phyloP scores from a whole-genome alignment of 2,888 invertebrate species.

The Eubasilissa splendida region DNA sequence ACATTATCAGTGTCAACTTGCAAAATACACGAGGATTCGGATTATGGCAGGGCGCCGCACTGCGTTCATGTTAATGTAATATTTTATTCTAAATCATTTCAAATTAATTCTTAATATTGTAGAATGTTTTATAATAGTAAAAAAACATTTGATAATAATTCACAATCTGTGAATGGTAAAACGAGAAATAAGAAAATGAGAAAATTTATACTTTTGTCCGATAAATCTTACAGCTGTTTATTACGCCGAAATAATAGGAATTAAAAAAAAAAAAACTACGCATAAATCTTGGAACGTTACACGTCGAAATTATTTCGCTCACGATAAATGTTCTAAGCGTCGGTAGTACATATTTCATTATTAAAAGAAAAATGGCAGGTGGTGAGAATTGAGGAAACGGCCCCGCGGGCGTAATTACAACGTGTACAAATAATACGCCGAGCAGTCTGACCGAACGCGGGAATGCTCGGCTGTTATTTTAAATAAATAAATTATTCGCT shows the following conservation, averaged over 20 bases:
- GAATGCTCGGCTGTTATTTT: conserved; percentile 21
- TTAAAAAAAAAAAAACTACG: background rate
- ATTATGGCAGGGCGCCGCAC: too few relatives aligned
- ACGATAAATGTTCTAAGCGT: conserved; percentile 18
- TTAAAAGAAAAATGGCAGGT: conserved; percentile 29
- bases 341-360: conserved; percentile 25
- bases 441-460: conserved; percentile 4
- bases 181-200: background rate
- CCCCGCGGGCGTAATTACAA: conserved; percentile 29
- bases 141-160: too few relatives aligned
- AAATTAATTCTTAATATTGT: too few relatives aligned
- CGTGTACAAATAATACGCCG: conserved; percentile 14
- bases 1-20: too few relatives aligned
- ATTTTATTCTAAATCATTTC: too few relatives aligned
- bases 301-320: background rate
- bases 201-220: background rate
- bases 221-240: conserved; percentile 9
- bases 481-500: conserved; percentile 43
- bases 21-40: too few relatives aligned
- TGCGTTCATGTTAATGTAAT: too few relatives aligned
- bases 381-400: conserved; percentile 30
- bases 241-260: background rate
- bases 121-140: too few relatives aligned
- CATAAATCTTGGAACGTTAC: conserved; percentile 21
- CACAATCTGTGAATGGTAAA: too few relatives aligned